Evolutionary conservation across 2,113 vertebrate genomes (phyloP), one percentile per base, ranked within the genome.

Genomic region (Choloepus hoffmanni): DNA sequence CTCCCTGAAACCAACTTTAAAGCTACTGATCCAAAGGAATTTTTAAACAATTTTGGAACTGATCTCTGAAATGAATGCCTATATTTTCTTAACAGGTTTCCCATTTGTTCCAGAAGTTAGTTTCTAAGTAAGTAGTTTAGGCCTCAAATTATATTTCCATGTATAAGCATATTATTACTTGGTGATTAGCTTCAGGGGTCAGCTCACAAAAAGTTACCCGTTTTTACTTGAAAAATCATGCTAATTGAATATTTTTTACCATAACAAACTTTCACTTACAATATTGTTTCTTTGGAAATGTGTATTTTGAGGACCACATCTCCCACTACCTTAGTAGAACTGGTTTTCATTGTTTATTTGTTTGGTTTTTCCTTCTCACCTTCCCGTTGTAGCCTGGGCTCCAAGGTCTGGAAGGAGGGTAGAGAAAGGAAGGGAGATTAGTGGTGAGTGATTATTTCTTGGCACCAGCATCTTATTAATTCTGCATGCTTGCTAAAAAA

Each of bases 1-100:
- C 77, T 92, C 89, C 1, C 14, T 58, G 83, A 92, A 95, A 85
- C 43, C 19, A 87, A 62, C n/a, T 72, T 58, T 82, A 77, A 95
- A 91, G 43, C 67, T 81, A 55, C 58, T 92, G 30, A 95, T 93
- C 9, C 24, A 89, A 96, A 95, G 84, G 55, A 92, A 85, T 63
- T 86, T 74, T 84, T 91, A 81, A 94, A 76, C 55, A 55, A 84
- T 62, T 72, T 43, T 85, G 53, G 90, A 90, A 76, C 70, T 62
- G 19, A 76, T 79, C 65, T 90, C 50, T 90, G 53, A 94, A 70
- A 76, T 93, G 72, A 90, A 28, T 91, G 76, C n/a, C 14, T 91
- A 15, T 76, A 28, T 94, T 90, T 91, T 94, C 76, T 89, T 87
- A 77, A 85, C n/a, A 83, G 33, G 36, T 81, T 95, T 85, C 48